Percentiles rank a stretch among this genome's conserved stretches.
phyloP scores from a whole-genome alignment of 2,113 vertebrate genomes.

The Carassius gibelio region DNA sequence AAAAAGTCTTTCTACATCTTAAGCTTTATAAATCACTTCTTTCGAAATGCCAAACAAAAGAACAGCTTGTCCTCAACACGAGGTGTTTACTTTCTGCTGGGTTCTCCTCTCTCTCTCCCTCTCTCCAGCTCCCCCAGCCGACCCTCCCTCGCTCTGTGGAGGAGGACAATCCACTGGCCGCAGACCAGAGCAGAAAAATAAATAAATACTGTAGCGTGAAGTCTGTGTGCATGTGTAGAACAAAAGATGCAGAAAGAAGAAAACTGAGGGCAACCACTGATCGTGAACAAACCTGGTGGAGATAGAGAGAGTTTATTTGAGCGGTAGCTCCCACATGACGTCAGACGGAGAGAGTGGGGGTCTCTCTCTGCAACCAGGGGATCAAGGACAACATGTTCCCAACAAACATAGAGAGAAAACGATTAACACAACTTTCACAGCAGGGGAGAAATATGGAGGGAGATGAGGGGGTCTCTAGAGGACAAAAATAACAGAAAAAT shows the following conservation, averaged over 20 bases:
- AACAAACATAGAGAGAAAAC: slow-evolving; percentile 32
- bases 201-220: slow-evolving; percentile 38
- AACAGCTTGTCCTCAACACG: slow-evolving; percentile 49
- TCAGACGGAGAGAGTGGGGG: not conserved
- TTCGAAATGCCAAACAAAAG: slow-evolving; percentile 46
- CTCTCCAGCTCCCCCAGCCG: slow-evolving; percentile 30
- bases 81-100: slow-evolving; percentile 56
- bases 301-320: slow-evolving; percentile 18
- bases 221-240: slow-evolving; percentile 17
- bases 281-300: slow-evolving; percentile 6
- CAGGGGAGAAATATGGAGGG: slow-evolving; percentile 11
- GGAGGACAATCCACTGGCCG: slow-evolving; percentile 46
- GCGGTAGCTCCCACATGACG: slow-evolving; percentile 28
- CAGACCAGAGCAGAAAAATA: slow-evolving; percentile 31
- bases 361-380: not conserved
- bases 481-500: slow-evolving; percentile 11
- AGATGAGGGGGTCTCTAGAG: slow-evolving; percentile 18
- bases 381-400: slow-evolving; percentile 45
- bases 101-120: slow-evolving; percentile 28
- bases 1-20: slow-evolving; percentile 11
- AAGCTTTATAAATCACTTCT: slow-evolving; percentile 50
- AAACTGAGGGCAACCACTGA: not conserved
- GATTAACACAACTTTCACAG: slow-evolving; percentile 22
- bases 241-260: not conserved
- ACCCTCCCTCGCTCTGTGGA: slow-evolving; percentile 35